These are phyloP conservation scores for Microctonus brassicae DNA, from an alignment of 2,888 invertebrate species.

Conservation along the genomic window DNA sequence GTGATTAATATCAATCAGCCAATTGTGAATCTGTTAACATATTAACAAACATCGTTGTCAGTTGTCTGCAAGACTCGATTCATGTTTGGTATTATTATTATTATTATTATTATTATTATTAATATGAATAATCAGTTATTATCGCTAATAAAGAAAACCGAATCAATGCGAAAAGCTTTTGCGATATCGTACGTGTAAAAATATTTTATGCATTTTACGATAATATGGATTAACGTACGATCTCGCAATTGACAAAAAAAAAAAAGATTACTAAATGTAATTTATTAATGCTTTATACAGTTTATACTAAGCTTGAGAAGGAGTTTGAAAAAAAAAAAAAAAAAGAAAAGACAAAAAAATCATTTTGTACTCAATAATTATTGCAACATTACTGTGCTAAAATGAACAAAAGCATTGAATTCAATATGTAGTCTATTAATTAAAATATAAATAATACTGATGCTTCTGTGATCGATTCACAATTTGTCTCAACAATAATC, in stretches of 20 bases:
- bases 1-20: background rate
- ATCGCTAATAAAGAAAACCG: slow-evolving; percentile 39
- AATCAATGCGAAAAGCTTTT: slow-evolving; percentile 29
- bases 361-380: slow-evolving; percentile 68
- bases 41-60: background rate
- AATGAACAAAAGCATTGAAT: slow-evolving; percentile 45
- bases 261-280: slow-evolving; percentile 12
- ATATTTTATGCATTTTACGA: slow-evolving; percentile 25
- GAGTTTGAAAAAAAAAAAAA: slow-evolving; percentile 26
- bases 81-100: slow-evolving; percentile 16
- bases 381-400: slow-evolving; percentile 65
- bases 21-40: background rate
- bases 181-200: slow-evolving; percentile 39
- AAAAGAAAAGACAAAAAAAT: too few relatives aligned
- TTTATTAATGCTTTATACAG: slow-evolving; percentile 65
- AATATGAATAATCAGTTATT: slow-evolving; percentile 38
- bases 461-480: slow-evolving; percentile 68
- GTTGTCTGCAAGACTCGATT: slow-evolving; percentile 9
- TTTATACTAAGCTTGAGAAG: slow-evolving; percentile 66
- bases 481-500: slow-evolving; percentile 53
- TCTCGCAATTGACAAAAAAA: slow-evolving; percentile 26
- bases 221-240: slow-evolving; percentile 32
- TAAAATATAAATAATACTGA: slow-evolving; percentile 62
- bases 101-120: too few relatives aligned
- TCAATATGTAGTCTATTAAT: slow-evolving; percentile 63